Percentiles rank a stretch among this genome's conserved stretches.
These are phyloP conservation scores for Penaeus japonicus DNA, from an alignment of 1,140 invertebrate genomes.

Conservation along the genomic window DNA sequence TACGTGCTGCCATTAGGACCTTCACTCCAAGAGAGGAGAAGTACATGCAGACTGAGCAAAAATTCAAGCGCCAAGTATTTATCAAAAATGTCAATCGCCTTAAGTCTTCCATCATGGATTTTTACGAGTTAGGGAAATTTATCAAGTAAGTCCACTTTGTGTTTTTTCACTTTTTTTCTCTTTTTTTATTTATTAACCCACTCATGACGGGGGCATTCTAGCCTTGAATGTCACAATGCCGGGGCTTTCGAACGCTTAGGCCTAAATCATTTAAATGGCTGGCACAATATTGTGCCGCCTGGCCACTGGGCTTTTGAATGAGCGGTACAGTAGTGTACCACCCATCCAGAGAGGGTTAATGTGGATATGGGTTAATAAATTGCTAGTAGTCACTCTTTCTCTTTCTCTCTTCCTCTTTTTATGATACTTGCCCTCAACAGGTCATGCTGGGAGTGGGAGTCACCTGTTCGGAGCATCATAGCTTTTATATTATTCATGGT, in stretches of 20 bases:
- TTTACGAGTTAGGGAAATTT: slow-evolving; percentile 89
- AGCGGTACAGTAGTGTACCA: too few species aligned
- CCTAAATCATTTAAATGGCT: too few species aligned
- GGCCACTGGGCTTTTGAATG: too few species aligned
- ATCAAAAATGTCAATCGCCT: slow-evolving; percentile 92
- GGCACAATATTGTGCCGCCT: too few species aligned
- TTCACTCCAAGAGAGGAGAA: slow-evolving; percentile 96
- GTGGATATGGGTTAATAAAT: too few species aligned
- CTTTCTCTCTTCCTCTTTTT: too few species aligned
- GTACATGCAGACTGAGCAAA: slow-evolving; percentile 91
- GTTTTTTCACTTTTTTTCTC: neutral
- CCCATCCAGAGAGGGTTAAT: too few species aligned
- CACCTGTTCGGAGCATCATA: slow-evolving; percentile 82
- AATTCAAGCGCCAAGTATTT: slow-evolving; percentile 95
- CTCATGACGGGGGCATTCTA: too few species aligned
- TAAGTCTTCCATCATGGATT: slow-evolving; percentile 86
- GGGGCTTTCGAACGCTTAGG: too few species aligned
- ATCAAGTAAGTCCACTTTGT: slow-evolving; percentile 79
- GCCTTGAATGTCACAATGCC: too few species aligned
- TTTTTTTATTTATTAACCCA: too few species aligned
- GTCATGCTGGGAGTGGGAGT: slow-evolving; percentile 98
- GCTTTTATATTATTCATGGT: slow-evolving; percentile 86
- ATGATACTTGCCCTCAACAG: slow-evolving; percentile 64
- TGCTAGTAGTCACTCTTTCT: too few species aligned
- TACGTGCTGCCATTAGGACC: slow-evolving; percentile 88